Evolutionary conservation across 2,888 invertebrate genomes (phyloP).

Genomic region (Cheilosia grossa): DNA sequence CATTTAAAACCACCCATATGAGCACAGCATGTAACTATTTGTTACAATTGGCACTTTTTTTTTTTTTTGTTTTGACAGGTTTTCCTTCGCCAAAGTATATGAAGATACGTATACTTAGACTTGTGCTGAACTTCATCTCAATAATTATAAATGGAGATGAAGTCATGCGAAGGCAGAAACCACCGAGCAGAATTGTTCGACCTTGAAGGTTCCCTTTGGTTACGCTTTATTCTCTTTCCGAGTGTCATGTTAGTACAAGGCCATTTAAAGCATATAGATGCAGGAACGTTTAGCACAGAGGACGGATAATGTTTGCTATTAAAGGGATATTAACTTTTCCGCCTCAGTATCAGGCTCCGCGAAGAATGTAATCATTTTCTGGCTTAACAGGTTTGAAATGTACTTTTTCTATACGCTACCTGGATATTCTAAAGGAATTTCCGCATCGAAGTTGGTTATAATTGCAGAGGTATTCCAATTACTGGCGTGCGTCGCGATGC

Average conservation of each 20-base stretch:
- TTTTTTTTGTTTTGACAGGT: slow-evolving; percentile 11
- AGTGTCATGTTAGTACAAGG: slow-evolving; percentile 28
- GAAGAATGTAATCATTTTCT: no score
- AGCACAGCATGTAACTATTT: slow-evolving; percentile 27
- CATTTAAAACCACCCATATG: slow-evolving; percentile 13
- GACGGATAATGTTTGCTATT: neutral
- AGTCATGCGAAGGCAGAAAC: slow-evolving; percentile 20
- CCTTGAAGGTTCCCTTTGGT: slow-evolving; percentile 38
- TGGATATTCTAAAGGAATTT: no score
- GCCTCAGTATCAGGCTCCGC: no score
- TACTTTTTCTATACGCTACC: no score
- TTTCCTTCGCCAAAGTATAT: neutral
- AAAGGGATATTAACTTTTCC: neutral
- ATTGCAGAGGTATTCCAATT: no score
- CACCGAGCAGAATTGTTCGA: neutral
- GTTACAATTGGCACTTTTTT: slow-evolving; percentile 19
- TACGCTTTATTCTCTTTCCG: slow-evolving; percentile 2
- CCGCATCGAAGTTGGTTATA: no score
- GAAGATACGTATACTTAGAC: neutral
- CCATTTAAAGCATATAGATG: neutral
- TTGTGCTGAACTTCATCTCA: slow-evolving; percentile 23
- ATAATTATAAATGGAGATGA: neutral
- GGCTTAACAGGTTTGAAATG: no score
- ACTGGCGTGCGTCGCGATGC: no score
- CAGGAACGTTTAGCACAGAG: neutral